phyloP scores from a whole-genome alignment of 2,113 vertebrate species.

The Serinus canaria region DNA sequence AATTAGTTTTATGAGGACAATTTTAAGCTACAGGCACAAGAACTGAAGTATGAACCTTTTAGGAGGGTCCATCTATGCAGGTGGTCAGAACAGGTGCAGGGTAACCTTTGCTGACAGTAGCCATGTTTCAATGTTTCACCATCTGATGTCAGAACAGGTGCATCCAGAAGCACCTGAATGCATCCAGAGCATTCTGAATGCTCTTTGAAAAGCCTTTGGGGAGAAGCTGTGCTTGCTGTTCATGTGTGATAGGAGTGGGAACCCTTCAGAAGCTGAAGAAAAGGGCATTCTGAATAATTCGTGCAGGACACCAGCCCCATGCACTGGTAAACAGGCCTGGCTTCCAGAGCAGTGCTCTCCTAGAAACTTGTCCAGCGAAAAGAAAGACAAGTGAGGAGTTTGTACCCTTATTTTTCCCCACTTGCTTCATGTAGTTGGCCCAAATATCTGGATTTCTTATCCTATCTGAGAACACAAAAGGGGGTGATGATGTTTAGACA shows the following conservation, averaged over 20 bases:
- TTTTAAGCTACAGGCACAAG: not conserved
- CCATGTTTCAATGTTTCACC: not conserved
- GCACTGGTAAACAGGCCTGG: not conserved
- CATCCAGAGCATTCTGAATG: no score
- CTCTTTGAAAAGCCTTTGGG: not conserved
- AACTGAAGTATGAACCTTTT: not conserved
- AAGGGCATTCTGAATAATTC: not conserved
- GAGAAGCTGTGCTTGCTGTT: not conserved
- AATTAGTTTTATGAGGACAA: not conserved
- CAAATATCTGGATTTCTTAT: not conserved
- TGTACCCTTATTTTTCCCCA: not conserved
- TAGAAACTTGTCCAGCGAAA: not conserved
- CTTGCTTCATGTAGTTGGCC: not conserved
- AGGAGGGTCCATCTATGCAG: not conserved
- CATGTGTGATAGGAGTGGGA: not conserved
- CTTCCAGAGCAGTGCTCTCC: not conserved
- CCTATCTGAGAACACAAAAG: not conserved
- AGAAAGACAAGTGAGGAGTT: not conserved
- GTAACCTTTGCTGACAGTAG: not conserved
- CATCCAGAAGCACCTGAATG: not conserved
- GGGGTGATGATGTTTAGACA: not conserved
- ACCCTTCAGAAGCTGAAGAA: not conserved
- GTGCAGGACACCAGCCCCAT: rapidly evolving
- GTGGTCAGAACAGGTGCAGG: not conserved
- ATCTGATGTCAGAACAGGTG: not conserved